Percentiles rank a stretch among this genome's conserved stretches.
phyloP scores from a whole-genome alignment of 2,797 vertebrate species.

The Gouania willdenowi region DNA sequence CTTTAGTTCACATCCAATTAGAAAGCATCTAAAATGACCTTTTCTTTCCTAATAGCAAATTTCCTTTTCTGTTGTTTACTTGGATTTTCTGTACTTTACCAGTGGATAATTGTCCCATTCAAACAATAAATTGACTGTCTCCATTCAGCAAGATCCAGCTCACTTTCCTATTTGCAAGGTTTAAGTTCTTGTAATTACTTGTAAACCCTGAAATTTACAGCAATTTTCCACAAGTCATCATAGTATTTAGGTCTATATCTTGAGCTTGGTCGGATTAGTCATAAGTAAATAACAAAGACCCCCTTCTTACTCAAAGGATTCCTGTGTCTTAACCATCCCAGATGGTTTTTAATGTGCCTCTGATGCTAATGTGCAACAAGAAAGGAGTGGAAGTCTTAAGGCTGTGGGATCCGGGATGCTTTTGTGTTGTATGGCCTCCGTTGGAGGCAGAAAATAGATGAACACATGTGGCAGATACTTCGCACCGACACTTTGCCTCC shows the following conservation, averaged over 20 bases:
- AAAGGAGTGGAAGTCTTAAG: constrained; percentile 41
- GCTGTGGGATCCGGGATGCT: constrained; percentile 35
- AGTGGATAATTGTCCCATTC: no score
- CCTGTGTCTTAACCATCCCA: constrained; percentile 51
- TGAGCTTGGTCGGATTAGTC: constrained; percentile 30
- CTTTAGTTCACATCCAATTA: no score
- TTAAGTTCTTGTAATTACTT: constrained; percentile 5
- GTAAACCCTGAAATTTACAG: background rate
- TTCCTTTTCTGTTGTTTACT: no score
- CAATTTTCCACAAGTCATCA: constrained; percentile 1
- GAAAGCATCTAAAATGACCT: no score
- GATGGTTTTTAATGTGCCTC: constrained; percentile 65
- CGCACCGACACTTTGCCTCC: constrained; percentile 39
- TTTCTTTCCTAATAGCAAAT: no score
- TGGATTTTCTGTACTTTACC: no score
- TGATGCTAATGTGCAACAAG: constrained; percentile 49
- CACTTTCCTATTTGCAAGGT: background rate
- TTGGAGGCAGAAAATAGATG: constrained; percentile 46
- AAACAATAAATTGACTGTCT: background rate
- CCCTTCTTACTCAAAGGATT: constrained; percentile 40
- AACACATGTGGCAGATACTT: constrained; percentile 52
- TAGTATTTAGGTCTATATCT: constrained; percentile 20
- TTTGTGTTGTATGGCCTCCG: constrained; percentile 46
- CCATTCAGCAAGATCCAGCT: background rate
- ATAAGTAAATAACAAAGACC: constrained; percentile 43